These are phyloP conservation scores for Boloria euphrosyne DNA, from an alignment of 2,888 invertebrate species.

Conservation along the genomic window DNA sequence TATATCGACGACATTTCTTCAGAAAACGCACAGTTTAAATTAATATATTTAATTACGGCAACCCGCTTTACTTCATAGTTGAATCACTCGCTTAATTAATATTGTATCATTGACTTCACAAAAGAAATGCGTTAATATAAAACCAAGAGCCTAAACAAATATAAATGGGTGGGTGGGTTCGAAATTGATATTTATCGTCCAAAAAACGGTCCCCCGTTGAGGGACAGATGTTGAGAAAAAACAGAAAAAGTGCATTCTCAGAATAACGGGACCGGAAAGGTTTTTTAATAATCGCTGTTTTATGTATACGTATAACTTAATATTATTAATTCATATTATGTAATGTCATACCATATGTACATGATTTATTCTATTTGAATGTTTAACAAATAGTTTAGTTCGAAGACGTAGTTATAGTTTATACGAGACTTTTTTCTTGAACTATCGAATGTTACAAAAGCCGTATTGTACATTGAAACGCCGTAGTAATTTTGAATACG, in stretches of 20 bases:
- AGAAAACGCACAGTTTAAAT: too few species aligned
- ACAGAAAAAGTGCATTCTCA: constrained; percentile 27
- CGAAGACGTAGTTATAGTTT: too few species aligned
- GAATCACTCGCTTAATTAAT: not conserved
- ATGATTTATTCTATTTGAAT: too few species aligned
- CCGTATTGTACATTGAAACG: too few species aligned
- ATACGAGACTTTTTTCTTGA: too few species aligned
- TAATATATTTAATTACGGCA: not conserved
- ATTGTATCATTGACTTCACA: not conserved
- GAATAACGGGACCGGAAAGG: constrained; percentile 27
- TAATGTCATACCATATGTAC: too few species aligned
- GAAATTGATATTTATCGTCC: constrained; percentile 79
- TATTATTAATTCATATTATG: too few species aligned
- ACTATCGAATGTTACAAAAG: too few species aligned
- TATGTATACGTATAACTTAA: not conserved
- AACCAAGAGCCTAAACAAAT: constrained; percentile 71
- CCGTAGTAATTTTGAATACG: too few species aligned
- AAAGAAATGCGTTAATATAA: constrained; percentile 41
- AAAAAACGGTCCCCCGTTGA: constrained; percentile 51
- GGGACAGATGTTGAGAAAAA: constrained; percentile 39
- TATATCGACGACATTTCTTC: too few species aligned
- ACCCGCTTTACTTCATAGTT: not conserved
- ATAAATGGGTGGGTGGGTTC: constrained; percentile 73
- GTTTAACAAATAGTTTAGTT: too few species aligned
- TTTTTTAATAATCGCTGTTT: constrained; percentile 22